A percentile compares a stretch with the other conserved stretches of the same genome.
Conservation (phyloP, 2,113 vertebrate species). For the Myiagra hebetior region DNA sequence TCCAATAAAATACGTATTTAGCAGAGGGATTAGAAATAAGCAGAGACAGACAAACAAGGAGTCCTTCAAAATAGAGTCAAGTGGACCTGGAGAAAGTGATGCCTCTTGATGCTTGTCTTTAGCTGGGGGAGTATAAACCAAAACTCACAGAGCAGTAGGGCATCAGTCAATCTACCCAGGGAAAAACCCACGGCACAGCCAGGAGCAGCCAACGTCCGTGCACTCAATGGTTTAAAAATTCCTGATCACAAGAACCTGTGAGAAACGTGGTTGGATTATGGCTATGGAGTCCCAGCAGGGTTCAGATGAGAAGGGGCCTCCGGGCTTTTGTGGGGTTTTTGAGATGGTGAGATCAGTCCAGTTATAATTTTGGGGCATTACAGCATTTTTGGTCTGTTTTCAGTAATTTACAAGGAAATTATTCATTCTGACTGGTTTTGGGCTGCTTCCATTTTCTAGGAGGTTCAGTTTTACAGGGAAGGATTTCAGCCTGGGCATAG, state of each 20-base stretch:
- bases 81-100: not conserved
- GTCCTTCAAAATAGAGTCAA: not conserved
- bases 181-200: not conserved
- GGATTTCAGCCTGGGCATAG: not conserved
- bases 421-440: not conserved
- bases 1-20: not conserved
- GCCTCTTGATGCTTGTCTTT: not conserved
- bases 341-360: not conserved
- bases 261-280: not conserved
- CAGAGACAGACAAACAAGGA: not conserved
- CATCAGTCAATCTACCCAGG: no score
- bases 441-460: not conserved
- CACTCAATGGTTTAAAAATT: fast-evolving
- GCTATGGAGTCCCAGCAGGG: not conserved
- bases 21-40: not conserved
- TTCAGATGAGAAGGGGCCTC: not conserved
- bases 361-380: not conserved
- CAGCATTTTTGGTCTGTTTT: not conserved
- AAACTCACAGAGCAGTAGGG: fast-evolving
- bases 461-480: not conserved
- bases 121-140: not conserved
- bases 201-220: not conserved
- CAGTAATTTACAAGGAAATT: not conserved
- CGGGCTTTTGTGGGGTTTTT: not conserved
- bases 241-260: not conserved